Conservation (phyloP, 2,797 vertebrate species). For the Thripadectes ignobilis region DNA sequence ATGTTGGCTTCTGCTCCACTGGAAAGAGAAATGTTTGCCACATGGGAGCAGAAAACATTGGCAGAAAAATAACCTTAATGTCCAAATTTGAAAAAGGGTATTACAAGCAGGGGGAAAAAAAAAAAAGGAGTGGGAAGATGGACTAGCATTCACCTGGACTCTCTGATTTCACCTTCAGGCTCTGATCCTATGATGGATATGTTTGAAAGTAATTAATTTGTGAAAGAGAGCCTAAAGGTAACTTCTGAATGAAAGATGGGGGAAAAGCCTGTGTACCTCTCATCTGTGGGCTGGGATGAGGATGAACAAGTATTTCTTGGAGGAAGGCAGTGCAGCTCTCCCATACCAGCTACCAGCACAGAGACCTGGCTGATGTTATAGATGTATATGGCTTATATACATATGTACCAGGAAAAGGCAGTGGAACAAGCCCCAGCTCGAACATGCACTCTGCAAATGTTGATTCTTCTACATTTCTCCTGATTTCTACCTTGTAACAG, state of each 20-base stretch:
- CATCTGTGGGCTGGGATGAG: neutral
- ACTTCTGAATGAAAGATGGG: neutral
- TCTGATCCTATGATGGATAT: neutral
- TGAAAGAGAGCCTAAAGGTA: neutral
- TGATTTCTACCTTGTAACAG: neutral
- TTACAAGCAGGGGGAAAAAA: neutral
- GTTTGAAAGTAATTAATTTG: neutral
- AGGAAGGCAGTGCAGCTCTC: neutral
- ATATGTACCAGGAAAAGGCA: neutral
- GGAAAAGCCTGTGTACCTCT: accelerated
- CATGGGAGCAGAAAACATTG: conserved; percentile 59
- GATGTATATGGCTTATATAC: neutral
- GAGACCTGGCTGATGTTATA: accelerated
- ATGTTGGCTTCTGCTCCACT: conserved; percentile 47
- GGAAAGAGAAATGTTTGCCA: conserved; percentile 34
- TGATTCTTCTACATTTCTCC: neutral
- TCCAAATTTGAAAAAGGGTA: conserved; percentile 27
- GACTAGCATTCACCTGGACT: neutral
- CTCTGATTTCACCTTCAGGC: neutral
- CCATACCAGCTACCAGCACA: neutral
- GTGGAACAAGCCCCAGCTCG: neutral
- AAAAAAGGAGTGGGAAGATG: accelerated
- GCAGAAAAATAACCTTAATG: conserved; percentile 33
- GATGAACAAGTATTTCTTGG: neutral
- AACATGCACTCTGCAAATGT: neutral